These are phyloP conservation scores for Uropsilus gracilis DNA, from an alignment of 2,113 vertebrate species.

Conservation along the genomic window DNA sequence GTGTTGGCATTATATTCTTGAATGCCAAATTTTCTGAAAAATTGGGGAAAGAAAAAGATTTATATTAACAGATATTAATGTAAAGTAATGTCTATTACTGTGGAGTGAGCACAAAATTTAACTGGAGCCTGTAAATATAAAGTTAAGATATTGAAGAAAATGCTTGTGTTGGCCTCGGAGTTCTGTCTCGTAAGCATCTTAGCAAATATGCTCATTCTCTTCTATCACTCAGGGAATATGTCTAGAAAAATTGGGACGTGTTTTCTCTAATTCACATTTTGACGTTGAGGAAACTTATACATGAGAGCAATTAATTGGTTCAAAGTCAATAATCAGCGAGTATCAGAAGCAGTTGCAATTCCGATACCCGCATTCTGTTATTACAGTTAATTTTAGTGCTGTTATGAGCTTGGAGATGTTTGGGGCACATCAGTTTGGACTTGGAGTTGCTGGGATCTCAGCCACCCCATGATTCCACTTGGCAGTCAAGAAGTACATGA, in stretches of 20 bases:
- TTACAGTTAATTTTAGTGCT: too few relatives aligned
- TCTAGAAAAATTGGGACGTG: background rate
- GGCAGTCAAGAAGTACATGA: too few relatives aligned
- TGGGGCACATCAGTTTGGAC: too few relatives aligned
- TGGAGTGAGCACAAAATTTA: background rate
- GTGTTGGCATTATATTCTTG: background rate
- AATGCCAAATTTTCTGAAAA: background rate
- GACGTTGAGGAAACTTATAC: background rate
- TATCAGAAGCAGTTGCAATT: background rate
- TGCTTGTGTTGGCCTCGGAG: fast-evolving
- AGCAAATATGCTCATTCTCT: background rate
- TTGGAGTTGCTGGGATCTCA: too few relatives aligned
- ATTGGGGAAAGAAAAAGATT: background rate
- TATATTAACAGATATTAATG: background rate
- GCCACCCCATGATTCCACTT: too few relatives aligned
- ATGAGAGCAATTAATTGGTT: background rate
- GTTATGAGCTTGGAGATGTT: too few relatives aligned
- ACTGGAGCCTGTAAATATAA: background rate
- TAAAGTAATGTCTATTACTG: background rate
- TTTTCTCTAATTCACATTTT: background rate
- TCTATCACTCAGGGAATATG: background rate
- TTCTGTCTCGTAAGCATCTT: background rate
- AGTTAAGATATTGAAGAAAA: background rate
- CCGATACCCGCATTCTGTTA: background rate
- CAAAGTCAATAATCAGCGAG: background rate